Evolutionary conservation across 2,113 vertebrate genomes (phyloP).

Genomic region (Motacilla tschutschensis): DNA sequence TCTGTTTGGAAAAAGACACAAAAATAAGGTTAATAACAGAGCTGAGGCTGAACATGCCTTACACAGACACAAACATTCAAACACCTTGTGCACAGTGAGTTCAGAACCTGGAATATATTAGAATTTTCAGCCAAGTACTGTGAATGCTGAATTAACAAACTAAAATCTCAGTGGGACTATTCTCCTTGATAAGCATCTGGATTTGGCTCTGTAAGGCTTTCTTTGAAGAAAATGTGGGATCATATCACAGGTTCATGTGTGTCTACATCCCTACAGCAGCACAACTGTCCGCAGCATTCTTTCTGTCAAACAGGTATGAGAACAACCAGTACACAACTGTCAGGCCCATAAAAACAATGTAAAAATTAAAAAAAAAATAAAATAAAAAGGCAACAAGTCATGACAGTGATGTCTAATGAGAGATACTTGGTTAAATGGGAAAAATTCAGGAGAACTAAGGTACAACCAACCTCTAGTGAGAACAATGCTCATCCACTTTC

Average conservation of each 20-base stretch:
- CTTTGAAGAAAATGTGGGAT: neutral
- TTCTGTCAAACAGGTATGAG: neutral
- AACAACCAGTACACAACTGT: neutral
- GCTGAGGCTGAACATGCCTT: neutral
- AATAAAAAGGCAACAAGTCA: neutral
- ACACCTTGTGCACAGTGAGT: neutral
- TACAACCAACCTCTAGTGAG: neutral
- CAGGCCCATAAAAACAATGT: neutral
- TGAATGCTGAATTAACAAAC: neutral
- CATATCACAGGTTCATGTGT: neutral
- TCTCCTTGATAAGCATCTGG: neutral
- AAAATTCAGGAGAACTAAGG: neutral
- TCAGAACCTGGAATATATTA: neutral
- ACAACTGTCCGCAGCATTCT: neutral
- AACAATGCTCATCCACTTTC: neutral
- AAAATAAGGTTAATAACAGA: neutral
- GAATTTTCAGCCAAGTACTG: neutral
- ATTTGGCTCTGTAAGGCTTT: neutral
- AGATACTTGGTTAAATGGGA: neutral
- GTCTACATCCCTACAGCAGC: neutral
- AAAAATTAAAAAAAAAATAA: neutral
- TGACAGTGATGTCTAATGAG: neutral
- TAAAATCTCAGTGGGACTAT: neutral
- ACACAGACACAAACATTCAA: neutral
- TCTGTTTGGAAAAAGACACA: conserved; percentile 74